Base-by-base conservation (phyloP, 2,888 invertebrate species). In the Notocelia uddmanniana region DNA sequence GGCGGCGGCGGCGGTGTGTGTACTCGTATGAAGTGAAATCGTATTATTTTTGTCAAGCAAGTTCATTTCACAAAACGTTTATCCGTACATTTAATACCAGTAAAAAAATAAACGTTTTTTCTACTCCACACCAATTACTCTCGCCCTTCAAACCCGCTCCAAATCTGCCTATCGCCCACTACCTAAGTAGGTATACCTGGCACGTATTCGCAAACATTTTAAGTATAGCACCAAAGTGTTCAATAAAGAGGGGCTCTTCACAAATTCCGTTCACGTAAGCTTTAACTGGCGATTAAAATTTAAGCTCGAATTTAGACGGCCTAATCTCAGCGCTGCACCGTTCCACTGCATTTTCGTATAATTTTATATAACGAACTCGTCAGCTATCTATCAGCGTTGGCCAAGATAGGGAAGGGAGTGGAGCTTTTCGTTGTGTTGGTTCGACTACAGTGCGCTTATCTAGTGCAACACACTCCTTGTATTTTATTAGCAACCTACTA, bases 301-400 rank as follows among this genome's bases (percentile, higher is more conserved):
- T 91, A 91, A 90, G 86, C 89, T 83, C 78, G 86, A 91, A 87
- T 92, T 92, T 88, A 90, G 90, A 90, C 88, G 84, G 85, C 85
- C 89, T 91, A 91, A 92, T 91, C 91, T 89, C 85, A 81, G 81
- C 85, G 84, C 81, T 83, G 84, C 84, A 83, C 82, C 85, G 88
- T 84, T 85, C 82, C 84, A 86, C 82, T 90, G 91, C 89, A 91
- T 88, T 89, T 88, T 87, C 78, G 76, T 78, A 79, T 84, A 84
- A 85, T 88, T 85, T 84, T 83, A 83, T 85, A 85, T 86, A 85
- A 86, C 85, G 83, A 77, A 74, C 75, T 80, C 77, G 79, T 74
- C 78, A 76, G 83, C 78, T 83, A 83, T 83, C 85, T 86, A 83
- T 81, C 77, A 80, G 76, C 76, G 81, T 79, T 76, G 74, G 74